Evolutionary conservation across 1,140 invertebrate species (phyloP).

Genomic region (Anoplophora glabripennis): DNA sequence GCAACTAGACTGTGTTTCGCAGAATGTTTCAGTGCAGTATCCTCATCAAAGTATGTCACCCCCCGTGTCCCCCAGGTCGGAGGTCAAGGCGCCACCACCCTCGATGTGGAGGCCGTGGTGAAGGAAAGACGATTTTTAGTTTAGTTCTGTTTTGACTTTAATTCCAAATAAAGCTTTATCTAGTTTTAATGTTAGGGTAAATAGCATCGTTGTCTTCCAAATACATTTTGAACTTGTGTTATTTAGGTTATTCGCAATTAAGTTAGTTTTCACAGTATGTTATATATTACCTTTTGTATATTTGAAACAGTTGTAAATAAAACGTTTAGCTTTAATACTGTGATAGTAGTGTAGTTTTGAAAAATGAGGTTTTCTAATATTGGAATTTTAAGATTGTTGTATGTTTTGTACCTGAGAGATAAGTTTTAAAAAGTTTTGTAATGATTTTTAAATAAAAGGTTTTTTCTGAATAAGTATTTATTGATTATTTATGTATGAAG

Average conservation of each 20-base stretch:
- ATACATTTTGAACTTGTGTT: constrained; percentile 15
- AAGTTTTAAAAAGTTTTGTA: neutral
- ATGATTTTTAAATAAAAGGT: constrained; percentile 1
- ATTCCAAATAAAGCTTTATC: constrained; percentile 19
- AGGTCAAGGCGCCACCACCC: constrained; percentile 12
- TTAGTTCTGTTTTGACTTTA: neutral
- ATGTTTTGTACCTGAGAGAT: constrained; percentile 7
- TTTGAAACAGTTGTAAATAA: constrained; percentile 12
- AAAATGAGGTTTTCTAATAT: constrained; percentile 1
- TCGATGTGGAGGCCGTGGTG: constrained; percentile 50
- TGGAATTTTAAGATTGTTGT: constrained; percentile 7
- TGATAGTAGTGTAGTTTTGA: constrained; percentile 22
- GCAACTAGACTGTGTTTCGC: constrained; percentile 43
- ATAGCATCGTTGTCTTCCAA: constrained; percentile 25
- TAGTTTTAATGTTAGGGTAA: constrained; percentile 11
- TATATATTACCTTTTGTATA: constrained; percentile 11
- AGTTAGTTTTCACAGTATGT: constrained; percentile 22
- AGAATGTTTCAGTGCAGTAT: constrained; percentile 27
- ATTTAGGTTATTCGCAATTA: neutral
- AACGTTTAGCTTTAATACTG: constrained; percentile 38
- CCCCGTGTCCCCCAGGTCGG: constrained; percentile 32
- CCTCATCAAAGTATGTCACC: constrained; percentile 33
- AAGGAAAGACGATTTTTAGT: constrained; percentile 20
- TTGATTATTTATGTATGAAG: no score
- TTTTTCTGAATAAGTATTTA: no score